Evolutionary conservation across 2,888 invertebrate species (phyloP).

Genomic region (Schizotus pectinicornis): DNA sequence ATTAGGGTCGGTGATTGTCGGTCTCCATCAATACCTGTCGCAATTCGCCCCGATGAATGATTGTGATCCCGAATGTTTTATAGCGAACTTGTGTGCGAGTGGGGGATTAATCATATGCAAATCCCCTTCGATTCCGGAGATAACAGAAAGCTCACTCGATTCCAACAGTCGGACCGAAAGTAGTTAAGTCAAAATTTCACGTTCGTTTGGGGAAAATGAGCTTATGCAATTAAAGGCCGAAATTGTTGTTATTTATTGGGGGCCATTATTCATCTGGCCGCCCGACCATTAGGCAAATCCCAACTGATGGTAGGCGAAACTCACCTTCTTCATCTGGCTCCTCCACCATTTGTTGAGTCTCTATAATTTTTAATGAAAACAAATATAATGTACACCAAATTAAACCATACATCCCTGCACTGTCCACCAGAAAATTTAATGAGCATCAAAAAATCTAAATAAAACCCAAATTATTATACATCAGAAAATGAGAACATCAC

Average conservation of each 20-base stretch:
- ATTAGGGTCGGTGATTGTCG: slow-evolving; percentile 16
- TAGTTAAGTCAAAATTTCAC: slow-evolving; percentile 17
- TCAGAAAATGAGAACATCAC: too few species aligned
- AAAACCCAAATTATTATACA: too few species aligned
- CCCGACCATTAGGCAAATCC: too few species aligned
- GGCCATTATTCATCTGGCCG: background rate
- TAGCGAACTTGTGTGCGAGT: slow-evolving; percentile 48
- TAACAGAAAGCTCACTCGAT: slow-evolving; percentile 30
- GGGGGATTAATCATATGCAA: slow-evolving; percentile 54
- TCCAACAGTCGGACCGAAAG: slow-evolving; percentile 20
- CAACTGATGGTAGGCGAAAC: too few species aligned
- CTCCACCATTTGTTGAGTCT: too few species aligned
- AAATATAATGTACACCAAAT: too few species aligned
- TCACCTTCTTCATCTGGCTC: too few species aligned
- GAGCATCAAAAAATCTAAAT: too few species aligned
- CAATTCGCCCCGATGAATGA: slow-evolving; percentile 48
- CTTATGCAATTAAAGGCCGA: slow-evolving; percentile 14
- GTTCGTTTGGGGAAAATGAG: slow-evolving; percentile 10
- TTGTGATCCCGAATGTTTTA: slow-evolving; percentile 48
- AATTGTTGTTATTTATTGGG: slow-evolving; percentile 14
- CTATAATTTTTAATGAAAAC: too few species aligned
- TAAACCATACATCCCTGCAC: too few species aligned
- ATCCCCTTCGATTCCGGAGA: slow-evolving; percentile 41
- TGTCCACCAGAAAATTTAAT: too few species aligned
- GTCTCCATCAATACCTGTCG: slow-evolving; percentile 46